phyloP scores from a whole-genome alignment of 1,140 invertebrate genomes.

The Cepaea nemoralis region DNA sequence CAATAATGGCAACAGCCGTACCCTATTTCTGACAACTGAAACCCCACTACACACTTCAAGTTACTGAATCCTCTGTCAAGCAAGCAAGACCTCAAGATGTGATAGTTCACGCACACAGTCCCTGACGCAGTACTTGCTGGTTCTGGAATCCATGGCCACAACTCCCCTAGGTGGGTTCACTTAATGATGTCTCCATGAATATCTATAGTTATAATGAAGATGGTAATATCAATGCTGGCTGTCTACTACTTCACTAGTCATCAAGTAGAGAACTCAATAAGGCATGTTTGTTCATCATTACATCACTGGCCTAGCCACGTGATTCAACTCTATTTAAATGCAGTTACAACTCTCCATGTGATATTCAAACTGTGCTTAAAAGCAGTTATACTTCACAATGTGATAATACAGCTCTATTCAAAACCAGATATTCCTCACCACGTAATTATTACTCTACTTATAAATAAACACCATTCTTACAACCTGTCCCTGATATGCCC shows the following conservation, averaged over 20 bases:
- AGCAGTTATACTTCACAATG: too few relatives aligned
- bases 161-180: neutral
- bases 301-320: neutral
- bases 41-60: too few relatives aligned
- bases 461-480: too few relatives aligned
- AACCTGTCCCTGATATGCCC: too few relatives aligned
- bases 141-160: neutral
- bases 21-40: too few relatives aligned
- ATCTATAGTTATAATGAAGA: neutral
- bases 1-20: too few relatives aligned
- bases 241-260: neutral
- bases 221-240: neutral
- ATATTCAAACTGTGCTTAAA: neutral
- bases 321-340: neutral
- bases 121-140: neutral
- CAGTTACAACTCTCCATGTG: neutral
- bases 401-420: too few relatives aligned
- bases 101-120: neutral
- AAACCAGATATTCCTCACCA: too few relatives aligned
- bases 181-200: neutral
- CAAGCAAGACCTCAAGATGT: neutral
- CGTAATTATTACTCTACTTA: too few relatives aligned
- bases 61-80: too few relatives aligned
- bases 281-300: neutral
- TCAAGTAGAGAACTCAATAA: neutral